These are phyloP conservation scores for Actenoides hombroni DNA, from an alignment of 2,113 vertebrate genomes.

Conservation along the genomic window DNA sequence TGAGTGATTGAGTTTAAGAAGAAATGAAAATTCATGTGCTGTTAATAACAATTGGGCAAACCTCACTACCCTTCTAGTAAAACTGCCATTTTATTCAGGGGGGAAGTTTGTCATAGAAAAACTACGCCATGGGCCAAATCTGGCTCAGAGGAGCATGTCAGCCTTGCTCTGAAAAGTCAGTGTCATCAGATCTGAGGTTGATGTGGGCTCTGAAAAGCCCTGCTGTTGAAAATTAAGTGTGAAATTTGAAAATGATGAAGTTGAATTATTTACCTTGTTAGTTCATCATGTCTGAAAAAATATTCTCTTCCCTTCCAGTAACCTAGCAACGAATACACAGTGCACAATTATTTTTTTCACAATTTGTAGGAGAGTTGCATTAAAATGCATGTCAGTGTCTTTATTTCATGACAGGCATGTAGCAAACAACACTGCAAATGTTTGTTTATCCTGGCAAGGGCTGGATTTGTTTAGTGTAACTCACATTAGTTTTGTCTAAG, in stretches of 20 bases:
- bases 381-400: slow-evolving; percentile 54
- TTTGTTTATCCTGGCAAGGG: slow-evolving; percentile 64
- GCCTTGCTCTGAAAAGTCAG: neutral
- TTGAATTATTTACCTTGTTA: slow-evolving; percentile 61
- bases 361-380: slow-evolving; percentile 52
- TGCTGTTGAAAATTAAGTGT: slow-evolving; percentile 38
- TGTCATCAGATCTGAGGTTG: neutral
- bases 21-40: neutral
- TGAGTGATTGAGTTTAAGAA: neutral
- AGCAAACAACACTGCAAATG: slow-evolving; percentile 45
- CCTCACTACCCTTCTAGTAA: neutral
- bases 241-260: slow-evolving; percentile 56
- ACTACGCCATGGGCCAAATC: neutral
- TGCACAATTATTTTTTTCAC: slow-evolving; percentile 56
- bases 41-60: neutral
- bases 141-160: neutral
- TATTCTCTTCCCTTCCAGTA: slow-evolving; percentile 34
- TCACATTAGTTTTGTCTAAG: slow-evolving; percentile 7
- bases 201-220: neutral
- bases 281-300: slow-evolving; percentile 51
- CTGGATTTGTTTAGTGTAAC: slow-evolving; percentile 34
- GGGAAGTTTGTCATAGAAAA: neutral
- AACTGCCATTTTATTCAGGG: neutral
- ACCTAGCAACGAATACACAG: slow-evolving; percentile 35
- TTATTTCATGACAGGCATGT: slow-evolving; percentile 47